Evolutionary conservation across 2,888 invertebrate species (phyloP), one percentile per base, ranked within the genome.

Genomic region (Eupeodes latifasciatus): DNA sequence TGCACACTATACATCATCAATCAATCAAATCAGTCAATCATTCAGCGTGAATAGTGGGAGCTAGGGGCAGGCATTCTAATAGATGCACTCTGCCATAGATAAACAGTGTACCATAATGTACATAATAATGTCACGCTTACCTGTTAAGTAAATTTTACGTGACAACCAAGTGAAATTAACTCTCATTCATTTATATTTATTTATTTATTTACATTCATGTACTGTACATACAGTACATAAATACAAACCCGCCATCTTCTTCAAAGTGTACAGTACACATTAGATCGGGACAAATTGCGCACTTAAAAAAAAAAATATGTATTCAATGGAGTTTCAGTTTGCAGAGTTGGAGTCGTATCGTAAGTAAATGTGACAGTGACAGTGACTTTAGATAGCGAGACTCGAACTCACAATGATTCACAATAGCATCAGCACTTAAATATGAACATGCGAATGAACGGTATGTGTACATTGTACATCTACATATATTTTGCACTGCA

Each of bases 81-180:
- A 11, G 44, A 82, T 81, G 80, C 51, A 53, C 12, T 27, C 27
- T 67, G 80, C 69, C 72, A 67, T 64, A 69, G 66, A 51, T 51
- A 71, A 71, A 71, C 44, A 71, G 19, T 55, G 10, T 55, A 40
- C 40, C 40, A 40, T 12, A 71, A 69, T 64, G 59, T 76, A 69
- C 59, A 77, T 71, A 76, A 40, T 36, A 53, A 55, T 79, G 75
- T 86, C 64, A 59, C 72, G 55, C 51, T 40, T 72, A 76, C 76
- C 80, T 74, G 72, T 74, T 55, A 77, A 49, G 40, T 87, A 67
- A 67, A 78, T 51, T 72, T 66, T 87, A 87, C 87, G 87, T 87
- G 87, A 87, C 87, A 80, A 76, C 83, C 55, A 84, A 87, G 84
- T 80, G 67, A 84, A 87, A 87, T 87, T 87, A 77, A 67, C 55